phyloP scores from a whole-genome alignment of 2,797 vertebrate species.

The Tenualosa ilisha region DNA sequence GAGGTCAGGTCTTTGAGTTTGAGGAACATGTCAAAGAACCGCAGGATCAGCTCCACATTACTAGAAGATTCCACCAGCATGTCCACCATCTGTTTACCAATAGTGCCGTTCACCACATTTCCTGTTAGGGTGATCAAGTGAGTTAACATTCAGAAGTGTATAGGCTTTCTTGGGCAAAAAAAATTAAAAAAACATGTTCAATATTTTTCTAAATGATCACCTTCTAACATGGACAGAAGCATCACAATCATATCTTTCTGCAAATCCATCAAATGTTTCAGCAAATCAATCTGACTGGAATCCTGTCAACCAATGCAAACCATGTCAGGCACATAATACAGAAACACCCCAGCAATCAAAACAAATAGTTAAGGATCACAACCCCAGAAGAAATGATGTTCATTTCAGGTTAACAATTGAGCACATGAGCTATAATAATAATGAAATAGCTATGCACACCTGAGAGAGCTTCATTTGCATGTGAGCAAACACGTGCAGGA shows the following conservation, averaged over 20 bases:
- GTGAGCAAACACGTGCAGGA: slow-evolving; percentile 95
- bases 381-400: no score
- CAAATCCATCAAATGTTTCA: slow-evolving; percentile 94
- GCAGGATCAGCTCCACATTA: slow-evolving; percentile 95
- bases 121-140: slow-evolving; percentile 65
- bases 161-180: neutral
- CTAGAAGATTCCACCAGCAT: slow-evolving; percentile 95
- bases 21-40: slow-evolving; percentile 96
- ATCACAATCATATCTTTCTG: slow-evolving; percentile 98
- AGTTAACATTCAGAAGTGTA: neutral
- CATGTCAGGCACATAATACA: neutral
- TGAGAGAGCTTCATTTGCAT: slow-evolving; percentile 98
- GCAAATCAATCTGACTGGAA: slow-evolving; percentile 89
- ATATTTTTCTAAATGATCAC: slow-evolving; percentile 52
- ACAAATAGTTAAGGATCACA: no score
- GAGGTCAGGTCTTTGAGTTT: slow-evolving; percentile 93
- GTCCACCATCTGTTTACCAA: slow-evolving; percentile 97
- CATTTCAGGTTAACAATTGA: neutral
- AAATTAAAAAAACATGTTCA: no score
- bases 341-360: neutral
- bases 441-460: slow-evolving; percentile 66
- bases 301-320: slow-evolving; percentile 72
- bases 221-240: slow-evolving; percentile 96
- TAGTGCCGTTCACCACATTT: slow-evolving; percentile 93
- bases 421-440: neutral